Conservation (phyloP, 2,797 vertebrate species). For the Falco columbarius region DNA sequence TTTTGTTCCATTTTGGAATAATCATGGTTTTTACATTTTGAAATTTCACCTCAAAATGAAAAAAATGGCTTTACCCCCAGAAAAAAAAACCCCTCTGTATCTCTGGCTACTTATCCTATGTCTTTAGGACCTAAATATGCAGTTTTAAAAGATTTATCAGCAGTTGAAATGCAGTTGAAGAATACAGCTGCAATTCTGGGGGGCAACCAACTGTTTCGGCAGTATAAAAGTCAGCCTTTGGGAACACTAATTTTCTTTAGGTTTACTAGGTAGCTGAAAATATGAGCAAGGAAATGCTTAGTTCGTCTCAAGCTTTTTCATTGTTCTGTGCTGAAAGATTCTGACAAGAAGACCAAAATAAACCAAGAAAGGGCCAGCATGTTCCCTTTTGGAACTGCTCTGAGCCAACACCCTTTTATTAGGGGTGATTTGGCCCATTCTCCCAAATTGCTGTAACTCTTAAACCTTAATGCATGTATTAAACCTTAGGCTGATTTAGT, state of each 20-base stretch:
- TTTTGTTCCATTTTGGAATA: not conserved
- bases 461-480: not conserved
- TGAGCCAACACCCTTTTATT: not conserved
- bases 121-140: not conserved
- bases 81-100: not conserved
- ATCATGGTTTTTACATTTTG: not conserved
- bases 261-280: not conserved
- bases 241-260: not conserved
- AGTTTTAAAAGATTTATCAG: not conserved
- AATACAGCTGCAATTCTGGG: not conserved
- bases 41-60: not conserved
- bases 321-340: not conserved
- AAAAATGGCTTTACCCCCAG: not conserved
- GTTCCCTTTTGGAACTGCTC: not conserved
- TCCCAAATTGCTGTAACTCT: not conserved
- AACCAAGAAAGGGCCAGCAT: not conserved
- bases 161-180: not conserved
- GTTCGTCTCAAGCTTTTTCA: not conserved
- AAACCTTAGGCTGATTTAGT: constrained; percentile 40
- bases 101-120: not conserved
- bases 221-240: not conserved
- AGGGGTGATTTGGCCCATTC: not conserved
- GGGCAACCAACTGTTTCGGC: not conserved
- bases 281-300: not conserved
- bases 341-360: not conserved